phyloP scores from a whole-genome alignment of 2,888 invertebrate genomes.

The Julus scanicus region DNA sequence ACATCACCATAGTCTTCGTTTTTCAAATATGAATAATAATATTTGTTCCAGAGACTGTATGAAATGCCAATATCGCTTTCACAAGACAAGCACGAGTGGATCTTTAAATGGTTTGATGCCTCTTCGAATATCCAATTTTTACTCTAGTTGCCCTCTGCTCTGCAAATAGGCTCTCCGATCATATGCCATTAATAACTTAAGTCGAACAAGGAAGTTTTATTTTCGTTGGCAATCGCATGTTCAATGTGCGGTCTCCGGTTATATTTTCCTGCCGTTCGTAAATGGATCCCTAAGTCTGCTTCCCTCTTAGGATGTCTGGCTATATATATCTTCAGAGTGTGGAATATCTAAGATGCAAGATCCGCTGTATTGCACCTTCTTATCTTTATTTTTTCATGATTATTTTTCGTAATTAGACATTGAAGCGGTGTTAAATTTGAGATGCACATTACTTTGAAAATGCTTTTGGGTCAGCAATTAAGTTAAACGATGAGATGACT shows the following conservation, averaged over 20 bases:
- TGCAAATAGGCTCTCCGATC: background rate
- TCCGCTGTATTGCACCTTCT: background rate
- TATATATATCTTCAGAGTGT: background rate
- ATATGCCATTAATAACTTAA: background rate
- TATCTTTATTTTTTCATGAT: background rate
- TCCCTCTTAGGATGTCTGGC: background rate
- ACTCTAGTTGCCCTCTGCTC: background rate
- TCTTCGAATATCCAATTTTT: too few relatives aligned
- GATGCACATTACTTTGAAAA: background rate
- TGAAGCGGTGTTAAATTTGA: background rate
- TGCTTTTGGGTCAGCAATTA: background rate
- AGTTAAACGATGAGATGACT: background rate
- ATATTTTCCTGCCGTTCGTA: background rate
- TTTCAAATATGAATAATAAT: too few relatives aligned
- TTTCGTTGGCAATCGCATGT: constrained; percentile 4
- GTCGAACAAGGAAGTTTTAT: background rate
- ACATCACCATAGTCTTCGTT: too few relatives aligned
- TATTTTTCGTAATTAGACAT: background rate
- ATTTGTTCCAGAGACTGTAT: too few relatives aligned
- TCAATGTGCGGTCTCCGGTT: background rate
- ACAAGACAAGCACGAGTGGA: background rate
- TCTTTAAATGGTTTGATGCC: background rate
- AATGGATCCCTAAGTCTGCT: background rate
- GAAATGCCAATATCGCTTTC: too few relatives aligned
- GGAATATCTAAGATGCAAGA: background rate